Evolutionary conservation across 92 coral and sea anemone species (phyloP), one percentile per base, ranked within the genome.

Genomic region (Blastomussa wellsi): DNA sequence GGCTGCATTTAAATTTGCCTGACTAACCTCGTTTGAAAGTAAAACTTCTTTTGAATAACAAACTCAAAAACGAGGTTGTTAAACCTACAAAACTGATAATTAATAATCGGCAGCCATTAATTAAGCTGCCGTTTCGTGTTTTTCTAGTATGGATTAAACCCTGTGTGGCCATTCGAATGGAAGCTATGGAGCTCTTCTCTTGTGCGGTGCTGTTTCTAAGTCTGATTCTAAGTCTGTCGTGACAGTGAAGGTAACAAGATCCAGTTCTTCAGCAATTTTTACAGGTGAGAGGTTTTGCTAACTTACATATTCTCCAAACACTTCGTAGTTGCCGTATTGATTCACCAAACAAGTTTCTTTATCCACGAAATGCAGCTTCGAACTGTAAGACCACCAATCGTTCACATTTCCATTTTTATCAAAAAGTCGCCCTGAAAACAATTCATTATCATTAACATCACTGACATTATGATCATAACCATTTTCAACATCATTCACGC

Each of bases 331-430:
- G 47, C 71, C 55, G 78, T 95, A 95, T 65, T 95, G 98, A 6
- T 84, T 14, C 4, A 64, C 87, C 70, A 95, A 86, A 42, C 98
- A 95, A 17, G 5, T n/a, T 8, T 93, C 70, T 68, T 77, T 94
- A 0, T 7, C 7, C 2, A 0, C 0, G 62, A 95, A 95, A 74
- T 86, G 81, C 0, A 1, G 0, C 35, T 10, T 39, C 16, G 98
- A 92, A 22, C 36, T 6, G 0, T 7, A 14, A 22, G 98, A 86
- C 97, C 97, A 93, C 98, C 98, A 95, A 33, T 66, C 57, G 38
- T 75, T 80, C 19, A 79, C 38, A 52, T 95, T 94, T 15, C 98
- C 98, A 84, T 92, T 57, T 82, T 88, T 89, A 64, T 95, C 91
- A 79, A 60, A 95, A 14, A 78, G 70, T 22, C 95, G 93, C 33